Conservation (phyloP, 2,797 vertebrate genomes). For the Hapalemur alaotrensis region DNA sequence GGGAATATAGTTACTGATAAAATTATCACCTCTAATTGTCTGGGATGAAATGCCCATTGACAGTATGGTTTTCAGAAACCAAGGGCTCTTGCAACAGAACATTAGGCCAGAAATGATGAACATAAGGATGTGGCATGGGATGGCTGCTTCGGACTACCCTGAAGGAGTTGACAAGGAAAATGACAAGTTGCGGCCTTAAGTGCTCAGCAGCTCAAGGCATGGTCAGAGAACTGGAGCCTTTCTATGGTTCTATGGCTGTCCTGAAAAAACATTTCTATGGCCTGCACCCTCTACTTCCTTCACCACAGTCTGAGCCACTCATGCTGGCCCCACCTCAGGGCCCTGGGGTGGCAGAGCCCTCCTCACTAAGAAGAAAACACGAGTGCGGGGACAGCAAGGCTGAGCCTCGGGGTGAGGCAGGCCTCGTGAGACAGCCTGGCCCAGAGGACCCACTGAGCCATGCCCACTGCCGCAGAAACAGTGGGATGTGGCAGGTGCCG, state of each 20-base stretch:
- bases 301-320: no score
- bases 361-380: no score
- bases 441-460: no score
- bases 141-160: neutral
- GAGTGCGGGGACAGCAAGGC: no score
- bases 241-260: neutral
- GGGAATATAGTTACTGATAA: neutral
- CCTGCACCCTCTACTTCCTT: no score
- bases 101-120: rapidly evolving
- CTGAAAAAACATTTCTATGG: neutral
- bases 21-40: neutral
- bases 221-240: neutral
- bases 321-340: no score
- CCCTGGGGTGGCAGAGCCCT: no score
- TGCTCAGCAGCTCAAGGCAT: neutral
- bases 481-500: no score
- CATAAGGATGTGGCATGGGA: neutral
- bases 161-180: neutral
- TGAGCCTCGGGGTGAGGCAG: no score
- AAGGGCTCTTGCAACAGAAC: neutral
- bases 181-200: neutral
- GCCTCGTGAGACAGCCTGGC: no score
- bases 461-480: no score
- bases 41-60: neutral
- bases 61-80: neutral